These are phyloP conservation scores for Bellardia bayeri DNA, from an alignment of 2,888 invertebrate genomes.

Conservation along the genomic window DNA sequence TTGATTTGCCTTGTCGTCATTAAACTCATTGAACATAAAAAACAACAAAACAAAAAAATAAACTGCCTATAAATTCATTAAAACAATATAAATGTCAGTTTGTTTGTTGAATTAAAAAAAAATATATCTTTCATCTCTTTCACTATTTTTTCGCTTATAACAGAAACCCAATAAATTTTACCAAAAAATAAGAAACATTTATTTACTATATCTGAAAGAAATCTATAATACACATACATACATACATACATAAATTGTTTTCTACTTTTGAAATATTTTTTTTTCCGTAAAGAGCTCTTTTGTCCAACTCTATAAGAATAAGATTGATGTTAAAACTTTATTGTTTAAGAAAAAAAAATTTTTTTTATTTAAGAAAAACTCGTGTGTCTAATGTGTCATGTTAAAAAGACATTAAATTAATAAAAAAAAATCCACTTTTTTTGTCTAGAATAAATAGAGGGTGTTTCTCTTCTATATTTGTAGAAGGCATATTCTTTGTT, in stretches of 20 bases:
- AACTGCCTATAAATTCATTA: conserved; percentile 67
- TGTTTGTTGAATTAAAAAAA: conserved; percentile 26
- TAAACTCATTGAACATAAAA: conserved; percentile 18
- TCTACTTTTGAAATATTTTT: conserved; percentile 2
- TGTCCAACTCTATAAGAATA: conserved; percentile 34
- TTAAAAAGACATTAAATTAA: conserved; percentile 58
- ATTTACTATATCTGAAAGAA: conserved; percentile 1
- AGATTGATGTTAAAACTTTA: conserved; percentile 68
- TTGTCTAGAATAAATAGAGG: conserved; percentile 11
- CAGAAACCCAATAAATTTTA: conserved; percentile 32
- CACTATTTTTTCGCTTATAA: conserved; percentile 29
- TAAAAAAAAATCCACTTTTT: conserved; percentile 33
- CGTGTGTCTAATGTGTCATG: conserved; percentile 42
- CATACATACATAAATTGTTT: neutral
- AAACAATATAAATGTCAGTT: conserved; percentile 60
- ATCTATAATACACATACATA: neutral
- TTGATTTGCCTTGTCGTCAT: conserved; percentile 53
- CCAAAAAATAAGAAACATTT: neutral
- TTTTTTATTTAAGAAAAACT: conserved; percentile 15
- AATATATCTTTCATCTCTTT: conserved; percentile 15
- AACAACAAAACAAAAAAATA: neutral
- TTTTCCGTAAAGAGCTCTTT: conserved; percentile 53
- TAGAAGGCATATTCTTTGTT: conserved; percentile 47
- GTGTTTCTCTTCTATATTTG: conserved; percentile 44
- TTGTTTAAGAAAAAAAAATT: conserved; percentile 47